A percentile compares a stretch with the other conserved stretches of the same genome.
Conservation (phyloP, 2,797 vertebrate genomes). For the Gymnoscopelus microlampas region DNA sequence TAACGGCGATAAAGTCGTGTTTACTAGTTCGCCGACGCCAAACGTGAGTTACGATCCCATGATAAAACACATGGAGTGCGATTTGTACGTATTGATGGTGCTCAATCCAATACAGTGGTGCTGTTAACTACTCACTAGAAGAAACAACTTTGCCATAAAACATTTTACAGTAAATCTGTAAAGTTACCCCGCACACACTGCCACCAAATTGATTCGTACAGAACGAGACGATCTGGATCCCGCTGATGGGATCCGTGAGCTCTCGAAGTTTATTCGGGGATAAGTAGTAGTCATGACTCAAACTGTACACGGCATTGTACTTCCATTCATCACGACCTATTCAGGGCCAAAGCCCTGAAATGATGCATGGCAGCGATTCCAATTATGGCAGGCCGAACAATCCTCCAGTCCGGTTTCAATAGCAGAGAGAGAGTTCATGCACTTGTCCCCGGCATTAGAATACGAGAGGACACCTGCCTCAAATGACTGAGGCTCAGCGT, state of each 20-base stretch:
- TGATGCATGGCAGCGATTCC: conserved; percentile 17
- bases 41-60: conserved; percentile 51
- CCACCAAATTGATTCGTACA: background rate
- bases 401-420: conserved; percentile 30
- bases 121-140: conserved; percentile 55
- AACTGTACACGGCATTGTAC: conserved; percentile 19
- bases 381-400: conserved; percentile 38
- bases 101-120: conserved; percentile 55
- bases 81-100: conserved; percentile 54
- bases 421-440: conserved; percentile 55
- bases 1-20: conserved; percentile 28
- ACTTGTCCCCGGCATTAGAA: conserved; percentile 79
- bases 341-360: conserved; percentile 26
- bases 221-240: conserved; percentile 11
- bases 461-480: conserved; percentile 83
- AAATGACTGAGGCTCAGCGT: conserved; percentile 84
- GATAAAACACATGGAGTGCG: conserved; percentile 52
- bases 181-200: too few species aligned
- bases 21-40: conserved; percentile 55
- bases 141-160: background rate
- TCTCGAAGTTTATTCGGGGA: conserved; percentile 20
- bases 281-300: conserved; percentile 15
- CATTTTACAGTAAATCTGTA: too few species aligned
- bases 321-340: conserved; percentile 19
- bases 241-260: conserved; percentile 16